Percentiles rank a stretch among this genome's conserved stretches.
phyloP scores from a whole-genome alignment of 1,140 invertebrate species.

The Euura lappo region DNA sequence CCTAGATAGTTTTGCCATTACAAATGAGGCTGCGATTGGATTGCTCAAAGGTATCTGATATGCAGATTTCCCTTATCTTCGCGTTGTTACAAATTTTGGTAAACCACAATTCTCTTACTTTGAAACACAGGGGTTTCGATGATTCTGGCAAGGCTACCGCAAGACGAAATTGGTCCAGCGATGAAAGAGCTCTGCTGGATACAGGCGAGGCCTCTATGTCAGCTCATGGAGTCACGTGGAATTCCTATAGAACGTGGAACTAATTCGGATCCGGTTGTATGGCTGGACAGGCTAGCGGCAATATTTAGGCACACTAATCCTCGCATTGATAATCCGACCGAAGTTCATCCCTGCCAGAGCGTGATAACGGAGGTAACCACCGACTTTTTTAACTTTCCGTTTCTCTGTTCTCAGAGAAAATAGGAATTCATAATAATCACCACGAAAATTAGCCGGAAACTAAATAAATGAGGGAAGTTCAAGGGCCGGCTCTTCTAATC shows the following conservation, averaged over 20 bases:
- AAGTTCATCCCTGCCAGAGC: slow-evolving; percentile 80
- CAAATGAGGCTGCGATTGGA: slow-evolving; percentile 81
- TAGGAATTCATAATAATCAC: not conserved
- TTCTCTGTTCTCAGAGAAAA: slow-evolving; percentile 12
- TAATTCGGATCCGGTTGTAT: slow-evolving; percentile 84
- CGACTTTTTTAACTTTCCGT: not conserved
- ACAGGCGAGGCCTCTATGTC: slow-evolving; percentile 73
- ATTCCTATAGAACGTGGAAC: slow-evolving; percentile 51
- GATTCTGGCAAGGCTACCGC: slow-evolving; percentile 67
- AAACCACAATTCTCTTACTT: not conserved
- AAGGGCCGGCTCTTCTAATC: too few relatives aligned
- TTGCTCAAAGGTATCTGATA: slow-evolving; percentile 73
- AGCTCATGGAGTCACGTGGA: slow-evolving; percentile 62
- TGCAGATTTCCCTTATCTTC: slow-evolving; percentile 13
- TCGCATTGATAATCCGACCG: slow-evolving; percentile 63
- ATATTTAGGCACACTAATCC: slow-evolving; percentile 84
- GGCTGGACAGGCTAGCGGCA: slow-evolving; percentile 90
- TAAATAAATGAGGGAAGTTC: too few relatives aligned
- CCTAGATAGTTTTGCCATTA: slow-evolving; percentile 80
- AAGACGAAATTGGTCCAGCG: slow-evolving; percentile 70
- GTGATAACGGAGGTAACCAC: slow-evolving; percentile 74
- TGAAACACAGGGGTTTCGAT: slow-evolving; percentile 64
- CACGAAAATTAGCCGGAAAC: not conserved
- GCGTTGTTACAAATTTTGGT: slow-evolving; percentile 12
- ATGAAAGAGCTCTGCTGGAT: slow-evolving; percentile 81